A percentile compares a stretch with the other conserved stretches of the same genome.
phyloP scores from a whole-genome alignment of 1,140 invertebrate genomes.

The Orchesella cincta region DNA sequence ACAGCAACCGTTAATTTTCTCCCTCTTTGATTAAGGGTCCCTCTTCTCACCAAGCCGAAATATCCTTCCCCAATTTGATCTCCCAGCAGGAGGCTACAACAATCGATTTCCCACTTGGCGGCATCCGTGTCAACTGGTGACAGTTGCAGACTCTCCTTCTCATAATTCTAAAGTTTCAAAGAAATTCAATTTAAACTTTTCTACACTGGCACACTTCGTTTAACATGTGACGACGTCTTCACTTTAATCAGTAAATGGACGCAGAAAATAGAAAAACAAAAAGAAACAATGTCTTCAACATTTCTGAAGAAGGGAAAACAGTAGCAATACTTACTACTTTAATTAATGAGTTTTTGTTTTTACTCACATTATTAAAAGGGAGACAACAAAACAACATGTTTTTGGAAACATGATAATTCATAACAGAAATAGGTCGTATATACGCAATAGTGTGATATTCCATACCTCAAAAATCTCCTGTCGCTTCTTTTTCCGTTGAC shows the following conservation, averaged over 20 bases:
- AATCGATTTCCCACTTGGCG: conserved; percentile 45
- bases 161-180: conserved; percentile 44
- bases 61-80: conserved; percentile 40
- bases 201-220: too few relatives aligned
- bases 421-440: background rate
- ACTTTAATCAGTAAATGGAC: too few relatives aligned
- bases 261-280: too few relatives aligned
- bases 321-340: too few relatives aligned
- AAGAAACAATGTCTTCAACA: too few relatives aligned
- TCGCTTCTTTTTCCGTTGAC: conserved; percentile 31
- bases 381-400: background rate
- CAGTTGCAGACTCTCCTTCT: conserved; percentile 34
- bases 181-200: background rate
- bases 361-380: too few relatives aligned
- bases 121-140: background rate
- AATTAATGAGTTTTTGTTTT: too few relatives aligned
- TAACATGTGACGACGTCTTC: too few relatives aligned
- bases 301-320: too few relatives aligned
- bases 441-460: background rate
- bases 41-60: conserved; percentile 41
- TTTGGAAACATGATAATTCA: too few relatives aligned
- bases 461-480: conserved; percentile 43
- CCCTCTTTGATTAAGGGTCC: conserved; percentile 30
- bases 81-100: conserved; percentile 17
- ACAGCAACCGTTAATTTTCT: conserved; percentile 33